Evolutionary conservation across 2,113 vertebrate genomes (phyloP).

Genomic region (Pyrgilauda ruficollis): DNA sequence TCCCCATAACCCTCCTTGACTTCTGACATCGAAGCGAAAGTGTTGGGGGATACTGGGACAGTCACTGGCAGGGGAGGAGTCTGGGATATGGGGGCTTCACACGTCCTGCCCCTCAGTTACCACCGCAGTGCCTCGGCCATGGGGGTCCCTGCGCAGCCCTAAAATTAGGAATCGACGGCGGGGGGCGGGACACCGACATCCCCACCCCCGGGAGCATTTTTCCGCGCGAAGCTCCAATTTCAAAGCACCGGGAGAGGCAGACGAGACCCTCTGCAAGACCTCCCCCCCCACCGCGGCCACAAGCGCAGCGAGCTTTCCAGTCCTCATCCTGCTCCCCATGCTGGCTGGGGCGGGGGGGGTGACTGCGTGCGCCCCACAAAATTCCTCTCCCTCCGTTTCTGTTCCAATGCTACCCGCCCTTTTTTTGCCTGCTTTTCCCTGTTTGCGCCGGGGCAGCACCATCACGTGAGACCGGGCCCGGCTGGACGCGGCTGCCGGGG

Average conservation of each 20-base stretch:
- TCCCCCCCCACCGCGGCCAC: background rate
- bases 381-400: accelerated
- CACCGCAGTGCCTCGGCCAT: accelerated
- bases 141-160: background rate
- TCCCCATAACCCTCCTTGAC: no score
- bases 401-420: background rate
- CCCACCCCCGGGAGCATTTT: background rate
- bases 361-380: background rate
- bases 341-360: background rate
- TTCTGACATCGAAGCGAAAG: background rate
- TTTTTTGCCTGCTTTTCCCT: background rate
- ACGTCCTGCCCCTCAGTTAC: accelerated
- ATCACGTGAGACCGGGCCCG: background rate
- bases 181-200: no score
- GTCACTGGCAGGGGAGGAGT: accelerated
- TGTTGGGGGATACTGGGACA: background rate
- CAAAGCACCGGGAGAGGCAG: background rate
- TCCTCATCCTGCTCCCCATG: background rate
- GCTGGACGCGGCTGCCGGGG: background rate
- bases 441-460: background rate
- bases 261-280: no score
- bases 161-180: background rate
- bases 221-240: background rate
- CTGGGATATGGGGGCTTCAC: accelerated
- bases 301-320: background rate